Evolutionary conservation across 2,113 vertebrate genomes (phyloP).

Genomic region (Azemiops feae): DNA sequence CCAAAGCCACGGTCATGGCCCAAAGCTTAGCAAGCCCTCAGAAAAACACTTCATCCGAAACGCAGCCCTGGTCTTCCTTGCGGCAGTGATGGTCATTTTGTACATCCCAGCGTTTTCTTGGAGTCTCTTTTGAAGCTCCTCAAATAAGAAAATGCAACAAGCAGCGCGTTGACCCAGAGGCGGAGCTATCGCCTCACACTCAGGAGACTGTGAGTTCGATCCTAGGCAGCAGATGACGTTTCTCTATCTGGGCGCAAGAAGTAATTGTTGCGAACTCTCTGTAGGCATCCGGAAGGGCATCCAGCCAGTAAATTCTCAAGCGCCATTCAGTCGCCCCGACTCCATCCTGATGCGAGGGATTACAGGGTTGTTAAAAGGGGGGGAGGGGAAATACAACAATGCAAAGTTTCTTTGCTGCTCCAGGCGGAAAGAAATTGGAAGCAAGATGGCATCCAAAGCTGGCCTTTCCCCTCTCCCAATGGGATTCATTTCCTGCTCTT

Average conservation of each 20-base stretch:
- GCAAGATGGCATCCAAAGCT: not conserved
- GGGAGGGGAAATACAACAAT: not conserved
- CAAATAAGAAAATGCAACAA: not conserved
- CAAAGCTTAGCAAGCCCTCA: slow-evolving; percentile 37
- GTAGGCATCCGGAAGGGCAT: not conserved
- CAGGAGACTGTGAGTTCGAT: not conserved
- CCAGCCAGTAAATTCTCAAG: no score
- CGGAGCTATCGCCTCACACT: not conserved
- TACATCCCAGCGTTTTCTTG: slow-evolving; percentile 68
- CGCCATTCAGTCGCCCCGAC: no score
- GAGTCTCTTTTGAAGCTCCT: not conserved
- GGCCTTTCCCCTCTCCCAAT: not conserved
- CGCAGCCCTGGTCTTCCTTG: slow-evolving; percentile 65
- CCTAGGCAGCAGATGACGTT: not conserved
- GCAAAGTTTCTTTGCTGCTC: not conserved
- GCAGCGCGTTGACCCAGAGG: fast-evolving
- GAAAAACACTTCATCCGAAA: slow-evolving; percentile 54
- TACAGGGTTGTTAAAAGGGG: not conserved
- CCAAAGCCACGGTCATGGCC: slow-evolving; percentile 76
- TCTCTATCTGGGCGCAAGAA: not conserved
- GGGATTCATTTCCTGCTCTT: not conserved
- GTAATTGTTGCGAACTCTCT: not conserved
- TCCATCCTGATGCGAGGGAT: no score
- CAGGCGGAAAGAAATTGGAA: not conserved
- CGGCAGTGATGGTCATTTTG: slow-evolving; percentile 62